Evolutionary conservation across 2,888 invertebrate species (phyloP).

Genomic region (Cosmia pyralina): DNA sequence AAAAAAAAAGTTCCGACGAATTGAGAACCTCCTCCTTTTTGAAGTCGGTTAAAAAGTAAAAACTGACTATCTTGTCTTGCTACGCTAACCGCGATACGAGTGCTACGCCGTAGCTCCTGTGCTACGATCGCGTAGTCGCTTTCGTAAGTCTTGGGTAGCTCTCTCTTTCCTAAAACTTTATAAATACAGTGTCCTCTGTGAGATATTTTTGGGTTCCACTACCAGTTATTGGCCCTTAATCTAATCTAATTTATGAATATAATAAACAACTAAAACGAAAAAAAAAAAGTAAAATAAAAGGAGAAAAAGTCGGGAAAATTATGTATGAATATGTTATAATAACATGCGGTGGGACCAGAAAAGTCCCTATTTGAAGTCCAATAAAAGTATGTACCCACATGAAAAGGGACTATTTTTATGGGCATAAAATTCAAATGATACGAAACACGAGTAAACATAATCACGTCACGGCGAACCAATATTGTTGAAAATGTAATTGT

Average conservation of each 20-base stretch:
- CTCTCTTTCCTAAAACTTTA: not conserved
- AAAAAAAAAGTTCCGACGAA: too few relatives aligned
- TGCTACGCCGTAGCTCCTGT: conserved; percentile 22
- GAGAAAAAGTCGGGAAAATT: not conserved
- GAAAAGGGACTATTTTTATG: conserved; percentile 53
- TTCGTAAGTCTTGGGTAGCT: not conserved
- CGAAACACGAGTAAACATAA: conserved; percentile 54
- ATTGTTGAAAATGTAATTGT: conserved; percentile 65
- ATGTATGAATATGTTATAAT: conserved; percentile 22
- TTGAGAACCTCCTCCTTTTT: too few relatives aligned
- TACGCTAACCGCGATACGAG: not conserved
- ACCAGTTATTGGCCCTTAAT: not conserved
- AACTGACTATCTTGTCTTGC: not conserved
- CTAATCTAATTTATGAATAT: not conserved
- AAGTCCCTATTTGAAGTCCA: conserved; percentile 39
- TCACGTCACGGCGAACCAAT: conserved; percentile 60
- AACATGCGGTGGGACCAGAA: conserved; percentile 20
- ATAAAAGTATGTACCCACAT: conserved; percentile 44
- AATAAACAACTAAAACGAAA: too few relatives aligned
- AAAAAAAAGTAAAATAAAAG: not conserved
- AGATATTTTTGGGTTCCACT: too few relatives aligned
- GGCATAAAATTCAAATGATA: conserved; percentile 55
- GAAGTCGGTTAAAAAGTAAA: too few relatives aligned
- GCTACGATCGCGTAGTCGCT: not conserved
- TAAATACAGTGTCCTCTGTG: not conserved